Conservation (phyloP, 2,888 invertebrate species). For the Bombyx huttoni region DNA sequence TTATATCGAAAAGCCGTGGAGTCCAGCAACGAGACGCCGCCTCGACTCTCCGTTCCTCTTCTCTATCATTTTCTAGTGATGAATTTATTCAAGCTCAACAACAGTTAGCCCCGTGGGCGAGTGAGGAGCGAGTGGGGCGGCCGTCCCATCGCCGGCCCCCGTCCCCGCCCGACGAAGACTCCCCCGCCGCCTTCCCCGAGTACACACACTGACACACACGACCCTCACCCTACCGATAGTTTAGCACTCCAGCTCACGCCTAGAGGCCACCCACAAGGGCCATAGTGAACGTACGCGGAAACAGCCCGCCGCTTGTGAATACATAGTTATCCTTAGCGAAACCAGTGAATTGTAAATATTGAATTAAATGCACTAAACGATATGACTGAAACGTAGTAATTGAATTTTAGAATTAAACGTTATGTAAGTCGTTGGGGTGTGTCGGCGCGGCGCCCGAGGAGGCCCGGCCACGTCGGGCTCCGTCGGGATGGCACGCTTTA, state of each 20-base stretch:
- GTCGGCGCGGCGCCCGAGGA: slow-evolving; percentile 31
- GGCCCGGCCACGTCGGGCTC: slow-evolving; percentile 15
- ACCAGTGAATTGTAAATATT: slow-evolving; percentile 57
- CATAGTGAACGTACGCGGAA: background rate
- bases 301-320: slow-evolving; percentile 39
- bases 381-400: slow-evolving; percentile 58
- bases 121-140: slow-evolving; percentile 83
- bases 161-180: slow-evolving; percentile 37
- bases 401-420: slow-evolving; percentile 43
- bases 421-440: slow-evolving; percentile 38
- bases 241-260: no score
- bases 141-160: slow-evolving; percentile 53
- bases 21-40: slow-evolving; percentile 24
- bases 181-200: slow-evolving; percentile 75
- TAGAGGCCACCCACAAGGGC: slow-evolving; percentile 14
- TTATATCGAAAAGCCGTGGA: slow-evolving; percentile 2
- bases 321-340: slow-evolving; percentile 44
- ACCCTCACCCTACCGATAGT: slow-evolving; percentile 40
- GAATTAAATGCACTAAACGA: slow-evolving; percentile 52
- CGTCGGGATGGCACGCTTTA: slow-evolving; percentile 54
- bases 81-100: slow-evolving; percentile 98
- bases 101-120: slow-evolving; percentile 96
- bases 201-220: slow-evolving; percentile 78
- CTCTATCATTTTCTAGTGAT: slow-evolving; percentile 94
- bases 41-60: slow-evolving; percentile 79